A percentile compares a stretch with the other conserved stretches of the same genome.
phyloP scores from a whole-genome alignment of 2,797 vertebrate genomes.

The Protosalanx chinensis region DNA sequence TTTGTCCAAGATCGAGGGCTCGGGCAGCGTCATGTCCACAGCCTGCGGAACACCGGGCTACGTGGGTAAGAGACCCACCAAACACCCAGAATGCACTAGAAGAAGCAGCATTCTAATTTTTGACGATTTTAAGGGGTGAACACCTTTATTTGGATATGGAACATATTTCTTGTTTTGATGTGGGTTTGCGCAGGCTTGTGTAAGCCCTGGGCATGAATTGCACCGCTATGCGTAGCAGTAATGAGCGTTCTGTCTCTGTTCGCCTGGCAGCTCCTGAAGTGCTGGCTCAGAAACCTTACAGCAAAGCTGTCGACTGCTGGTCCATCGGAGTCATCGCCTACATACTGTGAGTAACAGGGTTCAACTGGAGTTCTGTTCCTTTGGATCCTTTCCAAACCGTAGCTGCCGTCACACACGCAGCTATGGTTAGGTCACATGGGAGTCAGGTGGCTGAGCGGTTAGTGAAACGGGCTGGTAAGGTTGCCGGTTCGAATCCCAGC shows the following conservation, averaged over 20 bases:
- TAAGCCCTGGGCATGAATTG: neutral
- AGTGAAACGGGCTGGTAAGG: too few relatives aligned
- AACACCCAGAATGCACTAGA: too few relatives aligned
- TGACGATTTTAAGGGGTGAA: neutral
- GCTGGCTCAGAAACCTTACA: conserved; percentile 96
- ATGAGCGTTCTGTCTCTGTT: conserved; percentile 8
- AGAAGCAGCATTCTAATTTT: neutral
- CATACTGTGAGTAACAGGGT: conserved; percentile 81
- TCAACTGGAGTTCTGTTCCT: too few relatives aligned
- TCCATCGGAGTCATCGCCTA: conserved; percentile 97
- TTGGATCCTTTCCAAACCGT: too few relatives aligned
- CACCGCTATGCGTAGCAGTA: neutral
- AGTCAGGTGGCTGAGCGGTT: too few relatives aligned
- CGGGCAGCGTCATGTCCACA: conserved; percentile 91
- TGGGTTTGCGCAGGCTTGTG: neutral
- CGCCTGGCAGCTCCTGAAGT: conserved; percentile 86
- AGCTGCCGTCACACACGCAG: neutral
- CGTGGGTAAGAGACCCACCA: conserved; percentile 75
- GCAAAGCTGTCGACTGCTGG: conserved; percentile 98
- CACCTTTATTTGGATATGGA: neutral
- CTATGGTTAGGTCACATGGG: too few relatives aligned
- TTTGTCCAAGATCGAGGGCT: conserved; percentile 92
- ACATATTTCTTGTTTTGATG: neutral
- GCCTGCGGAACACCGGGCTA: conserved; percentile 96
- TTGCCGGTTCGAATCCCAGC: too few relatives aligned